Evolutionary conservation across 2,113 vertebrate genomes (phyloP).

Genomic region (Zosterops pallidus): DNA sequence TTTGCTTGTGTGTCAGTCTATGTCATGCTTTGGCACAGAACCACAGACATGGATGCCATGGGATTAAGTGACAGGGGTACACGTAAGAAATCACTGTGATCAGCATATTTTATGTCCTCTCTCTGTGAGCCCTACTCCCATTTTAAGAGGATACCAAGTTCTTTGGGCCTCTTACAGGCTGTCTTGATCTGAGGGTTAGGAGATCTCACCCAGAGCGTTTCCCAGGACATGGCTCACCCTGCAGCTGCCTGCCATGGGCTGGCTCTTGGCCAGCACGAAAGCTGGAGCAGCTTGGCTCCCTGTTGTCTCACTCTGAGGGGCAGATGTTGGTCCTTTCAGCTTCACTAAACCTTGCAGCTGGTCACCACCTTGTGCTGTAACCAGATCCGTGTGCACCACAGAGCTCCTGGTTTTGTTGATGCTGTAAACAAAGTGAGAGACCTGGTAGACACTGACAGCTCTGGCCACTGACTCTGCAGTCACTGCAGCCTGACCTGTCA

Average conservation of each 20-base stretch:
- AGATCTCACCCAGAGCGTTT: background rate
- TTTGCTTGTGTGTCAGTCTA: background rate
- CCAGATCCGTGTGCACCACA: background rate
- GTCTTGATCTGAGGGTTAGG: background rate
- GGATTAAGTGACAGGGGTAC: background rate
- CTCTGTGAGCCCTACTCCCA: background rate
- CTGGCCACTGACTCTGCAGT: background rate
- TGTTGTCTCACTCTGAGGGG: background rate
- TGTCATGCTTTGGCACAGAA: background rate
- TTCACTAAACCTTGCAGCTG: slow-evolving; percentile 27
- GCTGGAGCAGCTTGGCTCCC: slow-evolving; percentile 4
- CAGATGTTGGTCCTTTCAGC: slow-evolving; percentile 30
- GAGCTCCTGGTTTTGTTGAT: background rate
- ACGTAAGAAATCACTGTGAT: background rate
- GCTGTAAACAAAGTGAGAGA: background rate
- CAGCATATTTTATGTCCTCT: background rate
- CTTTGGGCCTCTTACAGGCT: background rate
- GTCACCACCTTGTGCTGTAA: slow-evolving; percentile 13
- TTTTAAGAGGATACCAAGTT: background rate
- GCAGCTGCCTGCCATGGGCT: background rate
- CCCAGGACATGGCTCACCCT: background rate
- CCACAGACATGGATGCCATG: background rate
- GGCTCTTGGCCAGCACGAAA: background rate
- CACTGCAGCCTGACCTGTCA: background rate
- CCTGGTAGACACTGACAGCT: background rate